Conservation (phyloP, 2,888 invertebrate genomes). For the Lithophane ornitopus region DNA sequence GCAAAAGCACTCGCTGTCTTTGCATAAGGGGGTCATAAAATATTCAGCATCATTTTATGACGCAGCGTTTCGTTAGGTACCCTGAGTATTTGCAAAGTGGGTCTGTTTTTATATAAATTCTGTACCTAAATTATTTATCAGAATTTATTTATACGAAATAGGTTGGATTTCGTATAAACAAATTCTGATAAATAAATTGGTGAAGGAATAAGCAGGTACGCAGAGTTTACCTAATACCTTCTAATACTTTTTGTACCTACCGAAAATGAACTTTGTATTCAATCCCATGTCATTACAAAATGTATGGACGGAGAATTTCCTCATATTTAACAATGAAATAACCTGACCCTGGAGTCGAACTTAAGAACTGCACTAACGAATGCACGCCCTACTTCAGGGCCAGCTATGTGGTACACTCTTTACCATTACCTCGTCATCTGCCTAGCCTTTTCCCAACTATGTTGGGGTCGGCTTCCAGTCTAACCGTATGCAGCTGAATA, state of each 20-base stretch:
- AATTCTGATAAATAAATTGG: constrained; percentile 6
- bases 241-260: not conserved
- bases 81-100: constrained; percentile 22
- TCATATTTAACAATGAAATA: not conserved
- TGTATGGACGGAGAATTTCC: not conserved
- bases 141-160: too few species aligned
- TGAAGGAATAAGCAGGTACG: not conserved
- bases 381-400: too few species aligned
- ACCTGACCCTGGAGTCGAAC: not conserved
- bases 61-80: constrained; percentile 21
- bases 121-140: not conserved
- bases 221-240: not conserved
- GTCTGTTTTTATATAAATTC: constrained; percentile 20
- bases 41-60: constrained; percentile 26
- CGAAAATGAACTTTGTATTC: not conserved
- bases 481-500: not conserved
- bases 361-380: not conserved
- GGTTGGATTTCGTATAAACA: too few species aligned
- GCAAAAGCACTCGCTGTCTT: not conserved
- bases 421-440: not conserved
- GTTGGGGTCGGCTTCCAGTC: not conserved
- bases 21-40: constrained; percentile 21
- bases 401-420: not conserved
- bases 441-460: not conserved
- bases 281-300: too few species aligned